Conservation (phyloP, 2,113 vertebrate genomes). For the Fukomys damarensis region DNA sequence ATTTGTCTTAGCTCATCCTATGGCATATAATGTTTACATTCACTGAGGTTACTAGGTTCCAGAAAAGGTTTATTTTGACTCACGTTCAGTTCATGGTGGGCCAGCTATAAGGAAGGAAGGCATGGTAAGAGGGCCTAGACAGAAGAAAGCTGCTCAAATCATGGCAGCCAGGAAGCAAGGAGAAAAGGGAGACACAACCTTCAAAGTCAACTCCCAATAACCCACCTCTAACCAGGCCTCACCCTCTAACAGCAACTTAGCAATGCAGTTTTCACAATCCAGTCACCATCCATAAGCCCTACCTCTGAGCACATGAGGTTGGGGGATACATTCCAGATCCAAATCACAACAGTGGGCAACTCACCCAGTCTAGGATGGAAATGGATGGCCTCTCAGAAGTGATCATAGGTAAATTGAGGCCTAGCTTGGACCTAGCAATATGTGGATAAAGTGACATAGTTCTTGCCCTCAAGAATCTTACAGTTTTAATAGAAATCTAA, state of each 20-base stretch:
- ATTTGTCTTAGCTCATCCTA: background rate
- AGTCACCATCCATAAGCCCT: background rate
- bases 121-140: background rate
- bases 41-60: background rate
- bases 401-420: background rate
- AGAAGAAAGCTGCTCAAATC: background rate
- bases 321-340: background rate
- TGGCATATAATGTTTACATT: background rate
- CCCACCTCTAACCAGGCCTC: background rate
- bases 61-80: background rate
- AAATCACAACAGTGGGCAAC: background rate
- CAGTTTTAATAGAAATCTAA: background rate
- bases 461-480: background rate
- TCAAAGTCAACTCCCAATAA: background rate
- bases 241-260: background rate
- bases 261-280: background rate
- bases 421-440: background rate
- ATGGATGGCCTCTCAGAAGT: background rate
- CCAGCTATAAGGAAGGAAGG: background rate
- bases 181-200: background rate
- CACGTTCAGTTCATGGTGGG: background rate
- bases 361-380: background rate
- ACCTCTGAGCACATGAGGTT: background rate
- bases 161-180: background rate
- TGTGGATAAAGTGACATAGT: background rate